These are phyloP conservation scores for Regulus satrapa DNA, from an alignment of 2,113 vertebrate species.

Conservation along the genomic window DNA sequence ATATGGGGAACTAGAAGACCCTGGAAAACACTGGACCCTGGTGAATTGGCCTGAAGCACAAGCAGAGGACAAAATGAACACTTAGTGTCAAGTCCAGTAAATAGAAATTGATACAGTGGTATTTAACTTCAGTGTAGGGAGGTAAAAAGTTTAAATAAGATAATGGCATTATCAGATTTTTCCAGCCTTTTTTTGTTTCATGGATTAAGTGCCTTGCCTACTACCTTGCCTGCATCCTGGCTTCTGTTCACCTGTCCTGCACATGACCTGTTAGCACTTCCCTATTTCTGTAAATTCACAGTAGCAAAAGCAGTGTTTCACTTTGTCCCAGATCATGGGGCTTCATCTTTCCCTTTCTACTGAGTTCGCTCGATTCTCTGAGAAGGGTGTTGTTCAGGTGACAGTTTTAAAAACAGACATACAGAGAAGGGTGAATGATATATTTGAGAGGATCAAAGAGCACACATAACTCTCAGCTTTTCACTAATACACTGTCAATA, in stretches of 20 bases:
- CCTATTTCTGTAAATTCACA: background rate
- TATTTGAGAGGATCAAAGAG: background rate
- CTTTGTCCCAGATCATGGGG: background rate
- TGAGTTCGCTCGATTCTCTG: background rate
- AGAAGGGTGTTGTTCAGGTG: background rate
- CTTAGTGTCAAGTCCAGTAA: background rate
- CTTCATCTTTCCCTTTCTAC: background rate
- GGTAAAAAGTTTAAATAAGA: background rate
- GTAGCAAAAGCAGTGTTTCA: background rate
- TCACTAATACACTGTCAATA: background rate
- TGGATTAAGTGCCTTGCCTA: background rate
- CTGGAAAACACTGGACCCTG: background rate
- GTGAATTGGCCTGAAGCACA: background rate
- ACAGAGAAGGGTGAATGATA: background rate
- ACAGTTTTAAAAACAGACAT: background rate
- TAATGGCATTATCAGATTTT: background rate
- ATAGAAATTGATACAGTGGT: background rate
- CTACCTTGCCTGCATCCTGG: background rate
- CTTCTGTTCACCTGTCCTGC: background rate
- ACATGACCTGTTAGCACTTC: background rate
- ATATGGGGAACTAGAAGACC: background rate
- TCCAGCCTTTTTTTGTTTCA: background rate
- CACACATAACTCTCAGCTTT: background rate
- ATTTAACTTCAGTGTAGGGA: background rate
- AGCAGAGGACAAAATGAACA: background rate